Evolutionary conservation across 2,797 vertebrate species (phyloP).

Genomic region (Ibycter americanus): DNA sequence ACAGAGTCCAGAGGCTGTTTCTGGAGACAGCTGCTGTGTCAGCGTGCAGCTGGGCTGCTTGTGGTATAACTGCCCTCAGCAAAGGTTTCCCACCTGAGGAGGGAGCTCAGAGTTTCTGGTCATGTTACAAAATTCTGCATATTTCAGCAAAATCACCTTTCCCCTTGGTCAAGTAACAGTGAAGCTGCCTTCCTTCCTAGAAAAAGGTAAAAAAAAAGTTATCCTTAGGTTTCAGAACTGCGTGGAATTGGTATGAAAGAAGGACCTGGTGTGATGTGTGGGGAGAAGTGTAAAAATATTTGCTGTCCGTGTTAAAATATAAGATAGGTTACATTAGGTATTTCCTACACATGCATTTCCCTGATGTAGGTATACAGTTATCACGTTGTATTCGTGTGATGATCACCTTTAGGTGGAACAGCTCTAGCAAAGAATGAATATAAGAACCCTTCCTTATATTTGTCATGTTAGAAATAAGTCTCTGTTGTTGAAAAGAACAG

Average conservation of each 20-base stretch:
- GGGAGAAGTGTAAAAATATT: not conserved
- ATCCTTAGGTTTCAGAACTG: not conserved
- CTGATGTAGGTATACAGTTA: not conserved
- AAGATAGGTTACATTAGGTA: not conserved
- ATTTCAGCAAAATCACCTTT: not conserved
- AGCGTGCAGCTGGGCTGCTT: not conserved
- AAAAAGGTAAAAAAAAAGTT: not conserved
- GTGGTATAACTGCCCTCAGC: not conserved
- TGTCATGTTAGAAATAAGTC: not conserved
- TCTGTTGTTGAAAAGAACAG: not conserved
- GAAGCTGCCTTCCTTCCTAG: not conserved
- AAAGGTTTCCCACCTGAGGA: not conserved
- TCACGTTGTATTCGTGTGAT: rapidly evolving
- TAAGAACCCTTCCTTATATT: not conserved
- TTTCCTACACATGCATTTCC: not conserved
- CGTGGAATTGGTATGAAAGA: not conserved
- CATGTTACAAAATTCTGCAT: not conserved
- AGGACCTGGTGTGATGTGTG: not conserved
- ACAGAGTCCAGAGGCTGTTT: not conserved
- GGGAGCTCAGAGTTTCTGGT: not conserved
- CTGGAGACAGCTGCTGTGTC: not conserved
- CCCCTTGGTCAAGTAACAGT: not conserved
- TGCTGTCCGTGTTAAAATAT: not conserved
- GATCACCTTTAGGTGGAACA: not conserved
- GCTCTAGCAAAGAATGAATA: not conserved